Percentiles rank a stretch among this genome's conserved stretches.
Evolutionary conservation across 1,140 invertebrate species (phyloP).

Genomic region (Cherax destructor): DNA sequence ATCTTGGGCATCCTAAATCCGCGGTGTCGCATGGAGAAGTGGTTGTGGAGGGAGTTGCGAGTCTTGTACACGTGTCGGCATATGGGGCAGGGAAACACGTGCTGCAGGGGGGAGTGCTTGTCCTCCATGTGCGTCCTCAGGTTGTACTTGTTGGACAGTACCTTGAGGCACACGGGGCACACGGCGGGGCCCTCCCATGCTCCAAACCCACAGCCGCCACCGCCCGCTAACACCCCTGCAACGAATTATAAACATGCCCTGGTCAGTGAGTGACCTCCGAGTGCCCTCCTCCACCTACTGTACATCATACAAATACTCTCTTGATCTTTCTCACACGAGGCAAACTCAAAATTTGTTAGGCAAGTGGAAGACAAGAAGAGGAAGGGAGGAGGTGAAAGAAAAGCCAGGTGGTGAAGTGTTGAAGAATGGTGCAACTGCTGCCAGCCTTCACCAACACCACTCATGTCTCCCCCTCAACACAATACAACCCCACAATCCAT

Average conservation of each 20-base stretch:
- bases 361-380: not conserved
- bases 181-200: conserved; percentile 57
- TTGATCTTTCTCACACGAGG: not conserved
- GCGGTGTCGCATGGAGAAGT: conserved; percentile 66
- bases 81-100: conserved; percentile 56
- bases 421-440: not conserved
- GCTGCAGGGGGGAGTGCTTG: conserved; percentile 65
- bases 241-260: conserved; percentile 51
- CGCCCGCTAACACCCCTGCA: conserved; percentile 44
- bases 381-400: not conserved
- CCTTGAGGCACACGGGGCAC: conserved; percentile 68
- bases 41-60: conserved; percentile 61
- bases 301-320: not conserved
- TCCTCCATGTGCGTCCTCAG: conserved; percentile 69
- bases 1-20: conserved; percentile 75
- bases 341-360: not conserved
- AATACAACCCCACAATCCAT: not conserved
- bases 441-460: not conserved
- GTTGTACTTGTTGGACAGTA: conserved; percentile 70
- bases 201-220: conserved; percentile 15
- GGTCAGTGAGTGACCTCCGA: conserved; percentile 39
- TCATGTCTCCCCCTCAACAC: not conserved
- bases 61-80: conserved; percentile 63
- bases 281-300: not conserved
- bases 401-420: not conserved